phyloP scores from a whole-genome alignment of 2,797 vertebrate genomes.

The Pangasius larnaudii region DNA sequence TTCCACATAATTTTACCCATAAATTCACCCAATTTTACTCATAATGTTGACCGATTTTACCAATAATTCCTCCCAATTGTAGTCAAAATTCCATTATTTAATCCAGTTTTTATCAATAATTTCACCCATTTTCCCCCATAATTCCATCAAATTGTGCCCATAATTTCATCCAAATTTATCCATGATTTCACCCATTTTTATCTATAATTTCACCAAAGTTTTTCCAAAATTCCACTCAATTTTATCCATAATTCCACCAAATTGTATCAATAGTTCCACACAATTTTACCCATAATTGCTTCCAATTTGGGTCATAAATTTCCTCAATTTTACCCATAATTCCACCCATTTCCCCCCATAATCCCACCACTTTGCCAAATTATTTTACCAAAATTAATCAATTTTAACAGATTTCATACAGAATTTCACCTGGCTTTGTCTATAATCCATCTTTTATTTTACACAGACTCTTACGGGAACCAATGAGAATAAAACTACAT shows the following conservation, averaged over 20 bases:
- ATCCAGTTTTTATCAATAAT: background rate
- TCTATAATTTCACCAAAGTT: background rate
- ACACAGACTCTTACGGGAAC: background rate
- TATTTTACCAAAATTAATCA: background rate
- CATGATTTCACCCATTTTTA: background rate
- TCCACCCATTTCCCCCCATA: background rate
- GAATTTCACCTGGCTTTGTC: background rate
- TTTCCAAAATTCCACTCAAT: background rate
- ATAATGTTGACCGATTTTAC: background rate
- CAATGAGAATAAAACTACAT: background rate
- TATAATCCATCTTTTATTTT: background rate
- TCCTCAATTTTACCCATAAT: background rate
- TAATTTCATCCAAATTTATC: background rate
- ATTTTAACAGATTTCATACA: background rate
- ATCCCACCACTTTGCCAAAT: background rate
- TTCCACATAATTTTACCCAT: background rate
- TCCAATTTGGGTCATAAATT: background rate
- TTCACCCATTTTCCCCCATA: background rate
- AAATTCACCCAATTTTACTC: background rate
- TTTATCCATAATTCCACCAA: background rate
- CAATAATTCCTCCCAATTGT: background rate
- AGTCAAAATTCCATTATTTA: background rate
- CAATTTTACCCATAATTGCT: background rate
- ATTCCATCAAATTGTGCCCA: background rate
- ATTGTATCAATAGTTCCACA: background rate